Evolutionary conservation across 92 coral and sea anemone genomes (phyloP), one percentile per base, ranked within the genome.

Genomic region (Epizoanthus illoricatus): DNA sequence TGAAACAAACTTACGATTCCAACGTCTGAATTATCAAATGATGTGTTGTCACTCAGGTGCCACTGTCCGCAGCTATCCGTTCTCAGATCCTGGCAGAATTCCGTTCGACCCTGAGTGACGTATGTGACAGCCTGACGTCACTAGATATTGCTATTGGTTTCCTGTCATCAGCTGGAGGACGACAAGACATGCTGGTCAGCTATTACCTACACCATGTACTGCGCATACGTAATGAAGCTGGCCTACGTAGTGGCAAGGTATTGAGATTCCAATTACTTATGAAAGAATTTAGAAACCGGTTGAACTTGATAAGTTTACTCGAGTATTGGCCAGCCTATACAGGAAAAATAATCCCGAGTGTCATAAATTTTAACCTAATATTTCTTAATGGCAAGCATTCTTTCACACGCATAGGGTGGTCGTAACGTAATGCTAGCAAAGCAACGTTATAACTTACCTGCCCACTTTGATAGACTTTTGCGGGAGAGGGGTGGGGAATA

Each of bases 141-240:
- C 85, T 93, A 17, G 94, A 93, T 39, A 87, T 93, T 59, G 98
- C 98, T 65, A 87, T 93, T 70, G 93, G 98, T 45, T 93, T 93
- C 67, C 76, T 93, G 60, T 88, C 91, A 1, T 89, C 98, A 39
- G 87, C 95, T 60, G 93, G 98, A 3, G 98, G 98, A 55, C 70
- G 54, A 7, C 84, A 90, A 4, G 88, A 86, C 17, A 90, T 85
- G 94, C 84, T 87, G 49, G 71, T 94, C 28, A 80, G 81, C 63
- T 80, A 94, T 20, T 94, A 94, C 59, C 89, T 93, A 5, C 91
- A 84, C 40, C 43, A 49, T 4, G 87, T 87, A 15, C 76, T 93
- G 59, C 87, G 87, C 71, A 93, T 93, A 88, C 86, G 88, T 40
- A 75, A 61, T 6, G 90, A 90, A 64, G 86, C 82, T 17, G 88